Evolutionary conservation across 2,113 vertebrate genomes (phyloP).

Genomic region (Hippocampus barbouri): DNA sequence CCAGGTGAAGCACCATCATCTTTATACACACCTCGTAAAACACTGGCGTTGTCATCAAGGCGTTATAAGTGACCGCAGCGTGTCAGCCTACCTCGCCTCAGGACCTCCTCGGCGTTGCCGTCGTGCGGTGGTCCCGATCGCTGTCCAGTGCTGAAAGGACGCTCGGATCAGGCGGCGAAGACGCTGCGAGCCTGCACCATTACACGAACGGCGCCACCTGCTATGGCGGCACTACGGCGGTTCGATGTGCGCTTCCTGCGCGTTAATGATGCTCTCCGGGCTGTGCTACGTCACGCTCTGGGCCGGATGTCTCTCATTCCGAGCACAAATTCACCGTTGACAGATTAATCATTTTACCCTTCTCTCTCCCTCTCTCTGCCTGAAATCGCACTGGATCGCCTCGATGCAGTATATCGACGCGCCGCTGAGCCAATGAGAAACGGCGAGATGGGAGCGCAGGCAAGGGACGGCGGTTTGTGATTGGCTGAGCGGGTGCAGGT

Average conservation of each 20-base stretch:
- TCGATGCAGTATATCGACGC: conserved; percentile 42
- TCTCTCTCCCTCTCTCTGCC: conserved; percentile 36
- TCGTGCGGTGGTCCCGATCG: conserved; percentile 47
- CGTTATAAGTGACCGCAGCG: background rate
- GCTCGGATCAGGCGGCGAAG: conserved; percentile 44
- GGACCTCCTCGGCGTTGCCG: conserved; percentile 37
- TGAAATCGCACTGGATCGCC: conserved; percentile 49
- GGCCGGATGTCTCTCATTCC: conserved; percentile 47
- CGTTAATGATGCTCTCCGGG: conserved; percentile 17
- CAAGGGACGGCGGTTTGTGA: conserved; percentile 6
- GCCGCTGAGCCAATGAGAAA: conserved; percentile 48
- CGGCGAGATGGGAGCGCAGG: background rate
- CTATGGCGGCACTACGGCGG: conserved; percentile 33
- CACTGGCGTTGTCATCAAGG: background rate
- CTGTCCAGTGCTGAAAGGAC: conserved; percentile 71
- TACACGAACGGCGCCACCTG: conserved; percentile 44
- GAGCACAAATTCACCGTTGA: conserved; percentile 59
- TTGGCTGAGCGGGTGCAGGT: conserved; percentile 47
- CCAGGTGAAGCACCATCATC: background rate
- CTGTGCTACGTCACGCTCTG: conserved; percentile 22
- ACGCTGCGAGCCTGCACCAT: conserved; percentile 37
- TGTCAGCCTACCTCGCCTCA: conserved; percentile 52
- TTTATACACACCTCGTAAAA: background rate
- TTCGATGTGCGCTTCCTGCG: conserved; percentile 13
- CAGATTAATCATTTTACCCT: conserved; percentile 62